Evolutionary conservation across 2,113 vertebrate species (phyloP), one percentile per base, ranked within the genome.

Genomic region (Danionella cerebrum): DNA sequence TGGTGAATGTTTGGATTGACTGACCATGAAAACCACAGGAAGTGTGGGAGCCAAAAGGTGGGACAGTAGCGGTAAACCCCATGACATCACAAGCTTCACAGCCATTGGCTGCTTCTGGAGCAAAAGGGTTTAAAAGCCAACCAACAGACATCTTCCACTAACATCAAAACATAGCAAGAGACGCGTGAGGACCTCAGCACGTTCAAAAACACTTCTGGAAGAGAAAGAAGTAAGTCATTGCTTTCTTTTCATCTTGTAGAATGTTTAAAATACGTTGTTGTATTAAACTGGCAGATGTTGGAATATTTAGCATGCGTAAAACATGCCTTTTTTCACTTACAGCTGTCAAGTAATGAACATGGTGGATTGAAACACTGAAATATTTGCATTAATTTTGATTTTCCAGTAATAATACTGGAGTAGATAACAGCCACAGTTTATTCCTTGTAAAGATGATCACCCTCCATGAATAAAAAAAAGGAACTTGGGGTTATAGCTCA

Each of bases 21-120:
- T 67, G 59, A 78, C 76, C 74, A 73, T 77, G 73, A 54, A 76
- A 78, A 82, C 83, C 86, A 86, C 88, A 88, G 88, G 84, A 87
- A 88, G 87, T 85, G 88, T 88, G 88, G 88, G 87, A 87, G 86
- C 78, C 69, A 68, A 83, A 75, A 85, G 80, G 79, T 83, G 84
- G 84, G 84, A 81, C 83, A 78, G 52, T 67, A 70, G 86, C 16
- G 85, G 85, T 88, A 87, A 84, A 87, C 83, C 82, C 81, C 84
- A 85, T 86, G 84, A 87, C 84, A 81, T 86, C 83, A 84, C 80
- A 48, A 25, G 35, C 77, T 62, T 8, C 1, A 2, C 27, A 65
- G 42, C 35, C 67, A 89, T 89, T 90, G 88, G 89, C 76, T 75
- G 75, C 29, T 39, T 67, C 59, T 42, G 6, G 51, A 73, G 63